phyloP scores from a whole-genome alignment of 2,113 vertebrate species.

The Antigone vipio region DNA sequence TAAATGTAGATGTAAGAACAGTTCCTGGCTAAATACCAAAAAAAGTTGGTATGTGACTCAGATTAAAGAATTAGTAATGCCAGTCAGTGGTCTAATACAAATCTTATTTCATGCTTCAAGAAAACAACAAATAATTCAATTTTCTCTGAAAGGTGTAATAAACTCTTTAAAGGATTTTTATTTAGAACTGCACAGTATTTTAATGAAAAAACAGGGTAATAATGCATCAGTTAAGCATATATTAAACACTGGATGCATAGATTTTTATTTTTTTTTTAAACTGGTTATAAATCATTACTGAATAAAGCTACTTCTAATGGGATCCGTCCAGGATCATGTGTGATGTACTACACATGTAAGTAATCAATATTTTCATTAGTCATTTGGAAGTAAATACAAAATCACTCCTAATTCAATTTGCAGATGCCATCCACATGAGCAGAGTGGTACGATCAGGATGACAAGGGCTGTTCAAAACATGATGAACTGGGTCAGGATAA shows the following conservation, averaged over 20 bases:
- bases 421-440: neutral
- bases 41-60: neutral
- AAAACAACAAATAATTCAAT: neutral
- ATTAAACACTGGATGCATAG: neutral
- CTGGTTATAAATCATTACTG: neutral
- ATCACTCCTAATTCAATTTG: conserved; percentile 4
- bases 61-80: neutral
- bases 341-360: neutral
- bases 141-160: neutral
- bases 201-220: neutral
- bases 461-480: neutral
- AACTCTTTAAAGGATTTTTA: neutral
- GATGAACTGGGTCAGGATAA: neutral
- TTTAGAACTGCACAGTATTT: neutral
- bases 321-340: neutral
- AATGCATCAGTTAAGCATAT: neutral
- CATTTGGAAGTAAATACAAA: conserved; percentile 19
- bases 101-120: neutral
- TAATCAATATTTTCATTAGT: conserved; percentile 12
- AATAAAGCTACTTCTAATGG: neutral
- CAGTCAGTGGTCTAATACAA: neutral
- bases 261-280: neutral
- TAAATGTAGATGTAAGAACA: neutral
- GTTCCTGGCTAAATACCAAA: neutral
- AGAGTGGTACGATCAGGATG: neutral